phyloP scores from a whole-genome alignment of 1,140 invertebrate species.

The Bombus huntii region DNA sequence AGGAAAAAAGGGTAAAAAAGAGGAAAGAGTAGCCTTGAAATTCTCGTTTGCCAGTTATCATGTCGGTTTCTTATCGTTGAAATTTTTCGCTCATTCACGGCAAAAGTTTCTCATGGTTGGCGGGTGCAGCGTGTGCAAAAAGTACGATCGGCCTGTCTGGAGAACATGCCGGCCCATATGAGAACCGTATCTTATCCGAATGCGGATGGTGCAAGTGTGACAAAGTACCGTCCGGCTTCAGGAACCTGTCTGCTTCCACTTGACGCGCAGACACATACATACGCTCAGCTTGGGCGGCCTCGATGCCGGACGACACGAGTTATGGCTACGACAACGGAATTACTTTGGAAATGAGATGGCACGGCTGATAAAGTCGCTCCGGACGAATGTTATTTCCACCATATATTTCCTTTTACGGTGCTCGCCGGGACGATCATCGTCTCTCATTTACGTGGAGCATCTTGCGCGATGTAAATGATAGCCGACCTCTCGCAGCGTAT shows the following conservation, averaged over 20 bases:
- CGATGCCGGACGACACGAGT: constrained; percentile 36
- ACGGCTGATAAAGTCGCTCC: constrained; percentile 43
- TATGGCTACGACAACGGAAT: constrained; percentile 34
- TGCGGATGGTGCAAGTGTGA: constrained; percentile 54
- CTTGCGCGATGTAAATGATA: background rate
- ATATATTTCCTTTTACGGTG: background rate
- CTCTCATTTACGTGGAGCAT: background rate
- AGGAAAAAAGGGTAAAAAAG: background rate
- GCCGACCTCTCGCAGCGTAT: background rate
- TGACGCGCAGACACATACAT: constrained; percentile 39
- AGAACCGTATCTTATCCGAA: constrained; percentile 61
- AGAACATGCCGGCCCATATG: constrained; percentile 44
- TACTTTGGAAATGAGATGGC: constrained; percentile 51
- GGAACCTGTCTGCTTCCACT: constrained; percentile 38
- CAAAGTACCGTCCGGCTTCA: constrained; percentile 49
- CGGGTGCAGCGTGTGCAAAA: background rate
- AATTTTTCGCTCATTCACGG: background rate
- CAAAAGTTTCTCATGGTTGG: background rate
- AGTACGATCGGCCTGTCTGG: background rate
- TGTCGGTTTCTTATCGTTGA: background rate
- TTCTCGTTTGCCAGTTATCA: background rate
- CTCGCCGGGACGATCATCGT: background rate
- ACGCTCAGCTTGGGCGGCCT: background rate
- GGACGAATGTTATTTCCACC: constrained; percentile 3
- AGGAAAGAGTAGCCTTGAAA: no score